Percentiles rank a stretch among this genome's conserved stretches.
These are phyloP conservation scores for Centrocercus urophasianus DNA, from an alignment of 2,113 vertebrate genomes.

Conservation along the genomic window DNA sequence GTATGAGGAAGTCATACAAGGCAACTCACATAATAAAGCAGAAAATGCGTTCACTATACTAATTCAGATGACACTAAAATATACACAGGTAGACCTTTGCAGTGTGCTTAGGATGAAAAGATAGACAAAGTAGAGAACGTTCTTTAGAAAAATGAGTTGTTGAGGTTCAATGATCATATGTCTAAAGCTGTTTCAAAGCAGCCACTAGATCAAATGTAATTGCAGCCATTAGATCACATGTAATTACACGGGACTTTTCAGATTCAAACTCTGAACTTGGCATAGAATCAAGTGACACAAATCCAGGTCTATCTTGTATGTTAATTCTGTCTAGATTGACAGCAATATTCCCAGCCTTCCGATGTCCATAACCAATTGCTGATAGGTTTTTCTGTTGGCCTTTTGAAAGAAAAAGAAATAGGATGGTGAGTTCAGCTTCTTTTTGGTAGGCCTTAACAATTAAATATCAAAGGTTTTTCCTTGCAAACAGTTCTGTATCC, in stretches of 20 bases:
- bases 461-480: neutral
- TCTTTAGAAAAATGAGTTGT: neutral
- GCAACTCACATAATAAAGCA: neutral
- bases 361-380: neutral
- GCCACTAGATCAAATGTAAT: neutral
- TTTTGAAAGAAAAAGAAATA: neutral
- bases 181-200: neutral
- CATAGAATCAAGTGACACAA: neutral
- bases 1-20: neutral
- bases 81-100: neutral
- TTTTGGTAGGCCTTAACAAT: neutral
- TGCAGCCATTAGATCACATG: no score
- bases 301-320: neutral
- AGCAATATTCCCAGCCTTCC: neutral
- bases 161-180: neutral
- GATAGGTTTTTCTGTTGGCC: neutral
- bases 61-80: neutral
- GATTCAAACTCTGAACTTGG: neutral
- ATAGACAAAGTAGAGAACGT: neutral
- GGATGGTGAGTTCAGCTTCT: neutral
- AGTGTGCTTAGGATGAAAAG: neutral
- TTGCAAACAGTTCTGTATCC: neutral
- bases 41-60: neutral
- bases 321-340: neutral
- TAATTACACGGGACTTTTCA: neutral